Evolutionary conservation across 2,797 vertebrate species (phyloP).

Genomic region (Cossypha heuglini): DNA sequence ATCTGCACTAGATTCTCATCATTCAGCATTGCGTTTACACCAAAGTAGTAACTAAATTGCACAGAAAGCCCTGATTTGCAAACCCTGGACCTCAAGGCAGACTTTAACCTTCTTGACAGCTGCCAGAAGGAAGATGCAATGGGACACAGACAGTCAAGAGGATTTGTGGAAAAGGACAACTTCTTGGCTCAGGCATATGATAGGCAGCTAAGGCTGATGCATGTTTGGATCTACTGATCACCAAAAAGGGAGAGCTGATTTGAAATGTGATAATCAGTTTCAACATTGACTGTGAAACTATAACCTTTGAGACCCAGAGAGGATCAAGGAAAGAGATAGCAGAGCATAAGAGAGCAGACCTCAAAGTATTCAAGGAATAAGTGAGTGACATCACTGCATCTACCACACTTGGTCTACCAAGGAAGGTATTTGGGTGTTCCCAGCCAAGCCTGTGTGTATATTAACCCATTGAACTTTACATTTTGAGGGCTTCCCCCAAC

Average conservation of each 20-base stretch:
- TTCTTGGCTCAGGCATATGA: background rate
- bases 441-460: background rate
- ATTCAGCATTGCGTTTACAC: background rate
- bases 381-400: background rate
- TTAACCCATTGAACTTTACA: background rate
- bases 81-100: background rate
- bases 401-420: background rate
- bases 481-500: background rate
- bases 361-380: background rate
- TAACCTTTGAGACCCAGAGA: background rate
- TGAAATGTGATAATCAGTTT: background rate
- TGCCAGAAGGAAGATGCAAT: fast-evolving
- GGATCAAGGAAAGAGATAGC: background rate
- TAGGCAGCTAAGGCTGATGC: background rate
- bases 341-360: background rate
- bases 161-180: background rate
- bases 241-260: background rate
- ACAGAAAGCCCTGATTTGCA: background rate
- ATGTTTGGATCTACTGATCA: background rate
- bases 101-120: background rate
- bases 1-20: background rate
- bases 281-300: background rate
- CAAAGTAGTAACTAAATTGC: background rate
- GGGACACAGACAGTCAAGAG: background rate
- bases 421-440: background rate